phyloP scores from a whole-genome alignment of 2,888 invertebrate species.

The Andrena camellia region DNA sequence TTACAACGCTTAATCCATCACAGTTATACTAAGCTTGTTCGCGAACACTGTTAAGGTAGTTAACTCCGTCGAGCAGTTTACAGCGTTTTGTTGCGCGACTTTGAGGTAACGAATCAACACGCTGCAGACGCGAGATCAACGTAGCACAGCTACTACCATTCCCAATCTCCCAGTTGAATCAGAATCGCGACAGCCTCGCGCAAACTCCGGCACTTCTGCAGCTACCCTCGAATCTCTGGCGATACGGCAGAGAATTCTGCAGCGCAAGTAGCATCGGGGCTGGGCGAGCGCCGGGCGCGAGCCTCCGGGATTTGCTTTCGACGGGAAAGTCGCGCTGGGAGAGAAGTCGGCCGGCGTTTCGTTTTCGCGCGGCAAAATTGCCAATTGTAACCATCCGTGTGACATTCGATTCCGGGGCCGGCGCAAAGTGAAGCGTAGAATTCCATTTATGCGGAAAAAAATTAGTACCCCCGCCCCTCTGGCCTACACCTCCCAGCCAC shows the following conservation, averaged over 20 bases:
- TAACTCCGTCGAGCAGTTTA: slow-evolving; percentile 34
- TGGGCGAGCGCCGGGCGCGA: neutral
- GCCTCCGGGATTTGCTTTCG: neutral
- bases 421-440: slow-evolving; percentile 42
- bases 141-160: neutral
- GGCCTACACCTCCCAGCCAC: neutral
- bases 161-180: neutral
- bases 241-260: neutral
- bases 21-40: slow-evolving; percentile 60
- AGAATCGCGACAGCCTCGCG: neutral
- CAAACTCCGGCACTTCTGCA: neutral
- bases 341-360: slow-evolving; percentile 20
- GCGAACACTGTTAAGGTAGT: slow-evolving; percentile 53
- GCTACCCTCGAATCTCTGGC: neutral
- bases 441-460: slow-evolving; percentile 56
- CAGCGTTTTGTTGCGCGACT: slow-evolving; percentile 23
- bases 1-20: slow-evolving; percentile 65
- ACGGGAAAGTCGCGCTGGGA: neutral
- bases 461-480: slow-evolving; percentile 26
- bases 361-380: slow-evolving; percentile 14
- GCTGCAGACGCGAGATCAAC: neutral
- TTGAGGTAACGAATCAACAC: slow-evolving; percentile 8
- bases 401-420: slow-evolving; percentile 40
- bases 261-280: neutral
- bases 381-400: slow-evolving; percentile 38